Conservation (phyloP, 1,140 invertebrate genomes). For the Euura saliciscinereae region DNA sequence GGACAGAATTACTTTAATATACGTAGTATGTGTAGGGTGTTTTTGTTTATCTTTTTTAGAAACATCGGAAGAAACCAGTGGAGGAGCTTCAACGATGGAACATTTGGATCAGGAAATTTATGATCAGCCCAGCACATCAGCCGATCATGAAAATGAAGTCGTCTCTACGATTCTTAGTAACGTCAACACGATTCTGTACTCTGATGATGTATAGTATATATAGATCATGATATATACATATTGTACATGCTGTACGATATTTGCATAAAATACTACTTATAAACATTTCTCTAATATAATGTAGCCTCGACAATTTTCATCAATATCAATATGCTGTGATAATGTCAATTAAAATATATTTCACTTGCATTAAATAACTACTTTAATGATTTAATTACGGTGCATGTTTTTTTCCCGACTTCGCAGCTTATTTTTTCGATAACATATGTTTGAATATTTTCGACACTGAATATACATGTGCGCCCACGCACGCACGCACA, state of each 20-base stretch:
- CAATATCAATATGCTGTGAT: slow-evolving; percentile 3
- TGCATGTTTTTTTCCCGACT: slow-evolving; percentile 2
- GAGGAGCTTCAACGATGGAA: slow-evolving; percentile 2
- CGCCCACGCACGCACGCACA: slow-evolving; percentile 1
- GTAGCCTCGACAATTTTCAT: slow-evolving; percentile 2
- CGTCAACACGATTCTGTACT: slow-evolving; percentile 2
- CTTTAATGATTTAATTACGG: slow-evolving; percentile 3
- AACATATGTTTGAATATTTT: slow-evolving; percentile 4
- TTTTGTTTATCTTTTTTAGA: slow-evolving; percentile 1
- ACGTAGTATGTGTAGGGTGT: slow-evolving; percentile 1
- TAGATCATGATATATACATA: slow-evolving; percentile 1
- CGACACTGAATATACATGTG: slow-evolving; percentile 2
- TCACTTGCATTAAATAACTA: background rate
- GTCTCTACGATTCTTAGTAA: slow-evolving; percentile 1
- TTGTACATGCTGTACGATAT: slow-evolving; percentile 3
- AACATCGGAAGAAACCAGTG: slow-evolving; percentile 2
- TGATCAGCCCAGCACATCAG: slow-evolving; percentile 2
- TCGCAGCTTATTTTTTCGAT: background rate
- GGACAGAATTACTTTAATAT: background rate
- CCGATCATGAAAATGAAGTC: slow-evolving; percentile 2
- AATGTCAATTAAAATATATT: slow-evolving; percentile 4
- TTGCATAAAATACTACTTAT: slow-evolving; percentile 3
- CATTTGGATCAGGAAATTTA: slow-evolving; percentile 1
- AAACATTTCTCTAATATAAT: slow-evolving; percentile 4
- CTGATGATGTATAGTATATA: slow-evolving; percentile 3